phyloP scores from a whole-genome alignment of 2,888 invertebrate species.

The Tuta absoluta region DNA sequence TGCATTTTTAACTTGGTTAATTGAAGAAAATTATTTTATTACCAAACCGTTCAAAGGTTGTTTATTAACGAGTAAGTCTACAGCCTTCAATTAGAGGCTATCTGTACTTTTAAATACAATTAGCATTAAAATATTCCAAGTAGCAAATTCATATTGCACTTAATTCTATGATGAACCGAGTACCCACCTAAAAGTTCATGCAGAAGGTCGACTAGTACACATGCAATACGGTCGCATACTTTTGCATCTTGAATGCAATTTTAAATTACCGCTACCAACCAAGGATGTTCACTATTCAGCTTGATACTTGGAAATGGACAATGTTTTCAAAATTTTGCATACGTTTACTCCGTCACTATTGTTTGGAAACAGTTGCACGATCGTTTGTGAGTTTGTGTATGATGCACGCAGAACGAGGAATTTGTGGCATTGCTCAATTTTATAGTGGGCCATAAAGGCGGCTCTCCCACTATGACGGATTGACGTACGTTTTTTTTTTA shows the following conservation, averaged over 20 bases:
- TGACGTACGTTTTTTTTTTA: too few species aligned
- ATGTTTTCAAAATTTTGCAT: not conserved
- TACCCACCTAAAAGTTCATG: constrained; percentile 16
- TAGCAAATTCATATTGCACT: constrained; percentile 7
- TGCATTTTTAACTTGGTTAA: too few species aligned
- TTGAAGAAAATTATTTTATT: too few species aligned
- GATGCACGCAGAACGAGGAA: constrained; percentile 28
- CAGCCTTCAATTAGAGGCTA: constrained; percentile 10
- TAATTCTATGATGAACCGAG: not conserved
- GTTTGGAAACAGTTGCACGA: constrained; percentile 11
- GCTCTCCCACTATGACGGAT: constrained; percentile 36
- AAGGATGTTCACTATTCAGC: constrained; percentile 10
- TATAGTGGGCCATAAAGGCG: constrained; percentile 27
- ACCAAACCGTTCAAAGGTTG: not conserved
- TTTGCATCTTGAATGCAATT: constrained; percentile 22
- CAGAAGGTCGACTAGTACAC: constrained; percentile 16
- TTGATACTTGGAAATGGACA: not conserved
- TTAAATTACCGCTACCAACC: constrained; percentile 9
- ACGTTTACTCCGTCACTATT: not conserved
- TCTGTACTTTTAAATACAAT: constrained; percentile 3
- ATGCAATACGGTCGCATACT: constrained; percentile 16
- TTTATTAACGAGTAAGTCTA: not conserved
- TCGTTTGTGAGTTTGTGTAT: constrained; percentile 3
- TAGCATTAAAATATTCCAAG: constrained; percentile 6
- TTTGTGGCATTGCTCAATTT: constrained; percentile 29